Percentiles rank a stretch among this genome's conserved stretches.
phyloP scores from a whole-genome alignment of 2,888 invertebrate genomes.

The Eulithis prunata region DNA sequence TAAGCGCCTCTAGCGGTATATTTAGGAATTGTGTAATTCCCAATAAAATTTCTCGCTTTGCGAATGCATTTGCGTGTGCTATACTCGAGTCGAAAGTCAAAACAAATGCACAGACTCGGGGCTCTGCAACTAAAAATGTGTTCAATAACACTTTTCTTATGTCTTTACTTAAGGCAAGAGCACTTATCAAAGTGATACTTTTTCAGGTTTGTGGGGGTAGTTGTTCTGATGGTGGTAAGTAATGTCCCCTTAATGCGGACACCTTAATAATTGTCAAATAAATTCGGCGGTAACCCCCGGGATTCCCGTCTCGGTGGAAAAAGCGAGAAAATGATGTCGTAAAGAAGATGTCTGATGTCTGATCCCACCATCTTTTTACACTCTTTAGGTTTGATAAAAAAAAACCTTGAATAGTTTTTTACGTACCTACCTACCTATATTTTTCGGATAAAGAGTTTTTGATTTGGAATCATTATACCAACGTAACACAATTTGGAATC shows the following conservation, averaged over 20 bases:
- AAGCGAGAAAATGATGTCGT: slow-evolving; percentile 71
- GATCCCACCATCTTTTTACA: slow-evolving; percentile 42
- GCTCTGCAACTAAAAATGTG: no score
- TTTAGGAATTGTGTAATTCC: no score
- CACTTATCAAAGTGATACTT: slow-evolving; percentile 5
- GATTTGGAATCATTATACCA: no score
- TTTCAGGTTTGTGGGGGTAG: background rate
- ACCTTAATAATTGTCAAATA: slow-evolving; percentile 84
- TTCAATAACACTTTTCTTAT: no score
- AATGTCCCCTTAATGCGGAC: slow-evolving; percentile 80
- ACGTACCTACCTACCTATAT: no score
- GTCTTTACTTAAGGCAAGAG: no score
- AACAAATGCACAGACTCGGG: no score
- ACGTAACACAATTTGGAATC: no score
- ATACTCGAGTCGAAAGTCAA: no score
- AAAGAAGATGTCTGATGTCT: slow-evolving; percentile 57
- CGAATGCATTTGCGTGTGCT: no score
- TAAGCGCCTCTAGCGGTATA: no score
- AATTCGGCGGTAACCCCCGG: slow-evolving; percentile 75
- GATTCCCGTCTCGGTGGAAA: slow-evolving; percentile 61
- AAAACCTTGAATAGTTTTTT: background rate
- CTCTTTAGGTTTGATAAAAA: background rate
- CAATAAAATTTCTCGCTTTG: no score
- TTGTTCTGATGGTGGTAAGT: slow-evolving; percentile 47
- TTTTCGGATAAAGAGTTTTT: background rate